Base-by-base conservation (phyloP, 2,888 invertebrate genomes). In the Xiphydria camelus region DNA sequence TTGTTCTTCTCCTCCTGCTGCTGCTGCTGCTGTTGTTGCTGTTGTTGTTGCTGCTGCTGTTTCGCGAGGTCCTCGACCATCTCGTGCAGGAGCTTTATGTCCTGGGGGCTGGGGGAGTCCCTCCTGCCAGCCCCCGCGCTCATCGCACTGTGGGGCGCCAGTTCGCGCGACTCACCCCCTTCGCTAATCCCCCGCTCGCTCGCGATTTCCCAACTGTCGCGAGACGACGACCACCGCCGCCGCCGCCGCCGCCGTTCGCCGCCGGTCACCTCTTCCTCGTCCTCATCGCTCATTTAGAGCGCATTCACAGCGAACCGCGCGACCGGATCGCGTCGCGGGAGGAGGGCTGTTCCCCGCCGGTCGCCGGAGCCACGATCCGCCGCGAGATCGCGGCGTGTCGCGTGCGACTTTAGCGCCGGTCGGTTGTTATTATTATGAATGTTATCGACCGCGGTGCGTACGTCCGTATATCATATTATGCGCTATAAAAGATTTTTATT, bases 201-300 rank as follows among this genome's bases (percentile, higher is more conserved):
- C 49, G 49, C 47, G 41, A 47, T 7, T 47, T 47, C 34, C 45
- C 53, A 18, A 54, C 63, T 61, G n/a, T n/a, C n/a, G n/a, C n/a
- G n/a, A n/a, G n/a, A n/a, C n/a, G n/a, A n/a, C n/a, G n/a, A n/a
- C n/a, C n/a, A n/a, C 38, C 10, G 3, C 23, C 38, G 15, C 29
- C 38, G 9, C 25, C 18, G 9, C 38, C 38, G 15, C 25, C 25
- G 5, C 19, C n/a, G n/a, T n/a, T n/a, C n/a, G n/a, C n/a, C n/a
- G 50, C 57, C 68, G 48, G 58, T 70, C 55, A 70, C 58, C 55
- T 61, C 66, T 59, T 57, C 55, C 54, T 62, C 64, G 59, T 66
- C 68, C 55, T 58, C 70, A 72, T 73, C 68, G 71, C 69, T 71
- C 73, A 73, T 73, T 71, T 72, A 72, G 65, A 58, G n/a, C n/a